phyloP scores from a whole-genome alignment of 2,888 invertebrate species.

The Syrphus vitripennis region DNA sequence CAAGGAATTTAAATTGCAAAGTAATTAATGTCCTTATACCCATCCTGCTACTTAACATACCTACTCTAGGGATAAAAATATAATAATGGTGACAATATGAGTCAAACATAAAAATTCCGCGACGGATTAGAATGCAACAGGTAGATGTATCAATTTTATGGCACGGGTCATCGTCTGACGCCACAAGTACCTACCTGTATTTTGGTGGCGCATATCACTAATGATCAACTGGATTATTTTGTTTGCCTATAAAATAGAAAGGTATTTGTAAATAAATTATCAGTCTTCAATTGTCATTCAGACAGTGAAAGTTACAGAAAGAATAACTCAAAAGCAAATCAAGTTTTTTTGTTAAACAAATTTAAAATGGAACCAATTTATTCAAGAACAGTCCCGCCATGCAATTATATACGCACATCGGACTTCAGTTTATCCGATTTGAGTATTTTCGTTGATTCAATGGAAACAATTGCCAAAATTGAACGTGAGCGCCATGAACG shows the following conservation, averaged over 20 bases:
- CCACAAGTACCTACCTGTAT: background rate
- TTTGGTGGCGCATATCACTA: background rate
- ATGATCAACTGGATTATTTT: background rate
- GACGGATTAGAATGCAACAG: conserved; percentile 43
- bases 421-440: conserved; percentile 33
- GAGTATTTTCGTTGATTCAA: conserved; percentile 47
- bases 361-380: conserved; percentile 43
- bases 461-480: conserved; percentile 41
- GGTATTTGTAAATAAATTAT: background rate
- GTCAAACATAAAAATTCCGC: conserved; percentile 35
- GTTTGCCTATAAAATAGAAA: conserved; percentile 34
- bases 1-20: background rate
- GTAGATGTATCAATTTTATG: conserved; percentile 7
- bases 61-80: background rate
- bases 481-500: conserved; percentile 33
- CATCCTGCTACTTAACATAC: conserved; percentile 13
- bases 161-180: background rate
- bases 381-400: conserved; percentile 7
- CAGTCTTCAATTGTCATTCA: conserved; percentile 28
- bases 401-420: background rate
- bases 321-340: background rate
- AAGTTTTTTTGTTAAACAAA: background rate
- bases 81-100: background rate
- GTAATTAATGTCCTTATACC: conserved; percentile 31
- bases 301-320: conserved; percentile 25